These are phyloP conservation scores for Psilopogon haemacephalus DNA, from an alignment of 2,113 vertebrate species.

Conservation along the genomic window DNA sequence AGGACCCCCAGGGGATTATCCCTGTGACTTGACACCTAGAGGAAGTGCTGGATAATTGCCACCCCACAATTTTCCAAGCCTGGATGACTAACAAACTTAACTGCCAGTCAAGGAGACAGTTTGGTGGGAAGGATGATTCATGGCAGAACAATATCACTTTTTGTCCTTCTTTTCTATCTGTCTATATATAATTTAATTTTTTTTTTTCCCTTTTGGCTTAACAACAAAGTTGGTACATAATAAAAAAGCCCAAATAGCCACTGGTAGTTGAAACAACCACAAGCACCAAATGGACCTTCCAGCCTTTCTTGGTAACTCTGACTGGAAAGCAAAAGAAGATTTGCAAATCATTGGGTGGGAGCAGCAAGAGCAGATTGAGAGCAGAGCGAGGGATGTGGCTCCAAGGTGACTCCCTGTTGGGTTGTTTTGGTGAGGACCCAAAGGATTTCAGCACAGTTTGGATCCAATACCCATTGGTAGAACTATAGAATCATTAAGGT, in stretches of 20 bases:
- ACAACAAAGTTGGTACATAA: neutral
- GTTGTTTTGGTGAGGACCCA: neutral
- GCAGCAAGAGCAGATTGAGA: neutral
- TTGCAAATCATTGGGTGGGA: neutral
- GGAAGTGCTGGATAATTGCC: constrained; percentile 68
- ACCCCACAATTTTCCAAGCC: constrained; percentile 64
- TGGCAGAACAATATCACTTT: constrained; percentile 6
- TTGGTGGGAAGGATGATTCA: constrained; percentile 67
- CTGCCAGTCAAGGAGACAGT: constrained; percentile 69
- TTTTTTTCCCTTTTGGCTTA: neutral
- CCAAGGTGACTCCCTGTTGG: neutral
- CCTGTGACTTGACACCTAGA: constrained; percentile 40
- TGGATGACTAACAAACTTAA: constrained; percentile 66
- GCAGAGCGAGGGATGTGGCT: neutral
- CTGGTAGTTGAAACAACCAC: neutral
- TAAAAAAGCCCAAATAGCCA: neutral
- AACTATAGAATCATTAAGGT: too few species aligned
- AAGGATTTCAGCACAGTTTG: neutral
- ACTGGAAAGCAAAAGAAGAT: neutral
- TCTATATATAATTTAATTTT: too few species aligned
- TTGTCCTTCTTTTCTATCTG: neutral
- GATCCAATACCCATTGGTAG: too few species aligned
- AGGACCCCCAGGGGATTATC: constrained; percentile 46
- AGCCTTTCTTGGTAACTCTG: neutral
- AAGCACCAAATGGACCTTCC: neutral